Conservation (phyloP, 1,140 invertebrate species). For the Reticulitermes speratus region DNA sequence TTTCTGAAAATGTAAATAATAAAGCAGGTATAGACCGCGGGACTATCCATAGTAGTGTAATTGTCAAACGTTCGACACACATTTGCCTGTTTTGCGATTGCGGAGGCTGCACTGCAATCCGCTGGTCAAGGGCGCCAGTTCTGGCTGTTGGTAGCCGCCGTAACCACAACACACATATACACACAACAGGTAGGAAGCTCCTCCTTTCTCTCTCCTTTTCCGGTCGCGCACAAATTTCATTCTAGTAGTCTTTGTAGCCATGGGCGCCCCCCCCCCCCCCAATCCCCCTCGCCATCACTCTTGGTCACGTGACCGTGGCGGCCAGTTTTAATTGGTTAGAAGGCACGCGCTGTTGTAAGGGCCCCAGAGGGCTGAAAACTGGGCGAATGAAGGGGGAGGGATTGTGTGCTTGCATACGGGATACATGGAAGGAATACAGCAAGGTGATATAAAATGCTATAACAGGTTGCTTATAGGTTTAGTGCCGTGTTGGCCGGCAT, state of each 20-base stretch:
- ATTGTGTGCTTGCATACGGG: neutral
- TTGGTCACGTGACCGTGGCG: conserved; percentile 2
- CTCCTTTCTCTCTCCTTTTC: neutral
- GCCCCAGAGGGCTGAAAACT: conserved; percentile 3
- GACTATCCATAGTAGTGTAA: neutral
- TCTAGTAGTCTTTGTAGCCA: neutral
- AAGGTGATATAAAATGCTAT: conserved; percentile 27
- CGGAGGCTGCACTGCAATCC: neutral
- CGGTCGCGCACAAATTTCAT: neutral
- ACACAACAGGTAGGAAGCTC: neutral
- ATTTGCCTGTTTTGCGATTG: neutral
- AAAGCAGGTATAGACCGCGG: neutral
- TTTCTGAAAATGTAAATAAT: neutral
- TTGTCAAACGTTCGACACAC: neutral
- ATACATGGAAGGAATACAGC: neutral
- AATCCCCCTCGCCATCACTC: too few species aligned
- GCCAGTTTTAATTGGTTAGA: conserved; percentile 14
- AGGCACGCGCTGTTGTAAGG: conserved; percentile 21
- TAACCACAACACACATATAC: neutral
- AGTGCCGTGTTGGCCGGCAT: neutral
- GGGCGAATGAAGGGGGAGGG: neutral
- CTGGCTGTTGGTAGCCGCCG: neutral
- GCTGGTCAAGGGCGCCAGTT: neutral
- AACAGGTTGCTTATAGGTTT: conserved; percentile 22
- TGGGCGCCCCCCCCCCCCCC: neutral